Evolutionary conservation across 2,888 invertebrate genomes (phyloP).

Genomic region (Lomographa bimaculata): DNA sequence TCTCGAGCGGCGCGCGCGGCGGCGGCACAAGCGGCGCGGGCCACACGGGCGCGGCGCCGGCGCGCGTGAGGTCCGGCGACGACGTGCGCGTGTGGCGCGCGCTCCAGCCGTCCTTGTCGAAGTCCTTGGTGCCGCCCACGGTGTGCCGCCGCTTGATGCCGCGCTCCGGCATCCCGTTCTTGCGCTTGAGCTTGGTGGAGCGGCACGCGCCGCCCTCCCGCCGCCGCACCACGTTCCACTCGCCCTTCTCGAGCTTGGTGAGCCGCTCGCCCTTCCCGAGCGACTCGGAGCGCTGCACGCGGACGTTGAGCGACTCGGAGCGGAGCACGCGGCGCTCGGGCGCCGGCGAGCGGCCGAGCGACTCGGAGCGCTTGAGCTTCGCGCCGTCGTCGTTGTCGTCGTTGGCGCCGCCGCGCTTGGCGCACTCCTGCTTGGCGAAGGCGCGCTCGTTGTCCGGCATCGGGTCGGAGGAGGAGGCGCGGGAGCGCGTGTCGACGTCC

Average conservation of each 20-base stretch:
- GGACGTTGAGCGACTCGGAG: conserved; percentile 85
- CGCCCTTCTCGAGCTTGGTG: conserved; percentile 88
- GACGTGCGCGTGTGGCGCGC: conserved; percentile 84
- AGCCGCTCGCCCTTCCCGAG: conserved; percentile 54
- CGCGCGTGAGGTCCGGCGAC: conserved; percentile 82
- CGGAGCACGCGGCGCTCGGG: conserved; percentile 80
- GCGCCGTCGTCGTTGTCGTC: conserved; percentile 45
- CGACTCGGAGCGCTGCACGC: conserved; percentile 53
- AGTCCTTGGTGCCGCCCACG: conserved; percentile 96
- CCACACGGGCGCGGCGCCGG: conserved; percentile 55
- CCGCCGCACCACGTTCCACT: conserved; percentile 87
- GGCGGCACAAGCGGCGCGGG: conserved; percentile 57
- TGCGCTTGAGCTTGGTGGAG: conserved; percentile 87
- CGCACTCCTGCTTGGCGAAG: conserved; percentile 45
- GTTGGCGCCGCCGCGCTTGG: conserved; percentile 53
- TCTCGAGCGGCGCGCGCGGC: conserved; percentile 58
- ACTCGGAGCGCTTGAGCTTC: conserved; percentile 83
- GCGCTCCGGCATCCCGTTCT: conserved; percentile 91
- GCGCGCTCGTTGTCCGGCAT: conserved; percentile 71
- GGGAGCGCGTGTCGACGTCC: conserved; percentile 89
- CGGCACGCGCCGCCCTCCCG: conserved; percentile 83
- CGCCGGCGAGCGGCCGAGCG: conserved; percentile 82
- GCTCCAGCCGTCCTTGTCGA: conserved; percentile 85
- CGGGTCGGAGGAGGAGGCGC: conserved; percentile 62
- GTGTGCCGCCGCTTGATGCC: conserved; percentile 95